phyloP scores from a whole-genome alignment of 2,797 vertebrate species.

The Salmo trutta region DNA sequence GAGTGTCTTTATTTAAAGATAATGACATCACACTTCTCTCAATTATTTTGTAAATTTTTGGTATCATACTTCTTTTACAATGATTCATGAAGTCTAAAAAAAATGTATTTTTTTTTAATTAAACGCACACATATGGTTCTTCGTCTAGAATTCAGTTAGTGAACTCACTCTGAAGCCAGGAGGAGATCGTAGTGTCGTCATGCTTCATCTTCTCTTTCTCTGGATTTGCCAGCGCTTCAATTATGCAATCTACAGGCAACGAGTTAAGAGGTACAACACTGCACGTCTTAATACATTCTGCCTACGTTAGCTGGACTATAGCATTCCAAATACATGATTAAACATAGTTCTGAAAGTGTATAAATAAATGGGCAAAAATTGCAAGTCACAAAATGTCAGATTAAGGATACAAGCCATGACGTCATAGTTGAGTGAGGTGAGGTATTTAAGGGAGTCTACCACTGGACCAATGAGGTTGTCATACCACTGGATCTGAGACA shows the following conservation, averaged over 20 bases:
- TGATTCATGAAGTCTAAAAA: too few relatives aligned
- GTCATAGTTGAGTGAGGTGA: conserved; percentile 98
- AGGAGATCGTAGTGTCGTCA: conserved; percentile 98
- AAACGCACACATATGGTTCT: too few relatives aligned
- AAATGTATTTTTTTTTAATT: too few relatives aligned
- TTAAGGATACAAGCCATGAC: conserved; percentile 97
- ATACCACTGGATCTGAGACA: conserved; percentile 98
- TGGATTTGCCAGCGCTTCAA: conserved; percentile 97
- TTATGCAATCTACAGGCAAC: conserved; percentile 89
- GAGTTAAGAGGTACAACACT: conserved; percentile 61
- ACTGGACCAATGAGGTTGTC: conserved; percentile 98
- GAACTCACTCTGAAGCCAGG: conserved; percentile 96
- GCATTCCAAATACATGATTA: not conserved
- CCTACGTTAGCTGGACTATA: not conserved
- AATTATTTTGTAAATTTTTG: too few relatives aligned
- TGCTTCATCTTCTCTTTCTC: conserved; percentile 99
- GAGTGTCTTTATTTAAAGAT: too few relatives aligned
- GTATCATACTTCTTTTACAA: too few relatives aligned
- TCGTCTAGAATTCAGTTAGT: not conserved
- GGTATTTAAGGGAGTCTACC: conserved; percentile 98
- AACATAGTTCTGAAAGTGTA: not conserved
- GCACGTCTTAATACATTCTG: not conserved
- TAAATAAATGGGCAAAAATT: not conserved
- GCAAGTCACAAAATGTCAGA: not conserved
- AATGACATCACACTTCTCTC: too few relatives aligned